Evolutionary conservation across 1,140 invertebrate species (phyloP), one percentile per base, ranked within the genome.

Genomic region (Gryon sp.): DNA sequence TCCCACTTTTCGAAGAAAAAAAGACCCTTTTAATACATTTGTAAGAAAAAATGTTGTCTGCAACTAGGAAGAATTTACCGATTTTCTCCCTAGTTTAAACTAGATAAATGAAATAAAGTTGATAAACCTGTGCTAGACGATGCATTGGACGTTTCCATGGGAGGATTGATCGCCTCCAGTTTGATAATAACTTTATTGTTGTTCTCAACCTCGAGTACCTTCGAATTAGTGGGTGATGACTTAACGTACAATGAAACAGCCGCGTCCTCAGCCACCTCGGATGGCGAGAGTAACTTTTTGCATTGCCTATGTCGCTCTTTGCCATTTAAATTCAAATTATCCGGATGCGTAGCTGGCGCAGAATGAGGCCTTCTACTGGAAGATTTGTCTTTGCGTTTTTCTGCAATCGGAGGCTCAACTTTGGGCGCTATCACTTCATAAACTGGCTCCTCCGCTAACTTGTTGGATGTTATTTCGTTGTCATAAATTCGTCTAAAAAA

Each of bases 211-310:
- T 87, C 86, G 14, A 88, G 59, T 0, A 87, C 80, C 43, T 66
- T 87, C 4, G 66, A 82, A 8, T 63, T 73, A 1, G 63, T 70
- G 0, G 69, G 15, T 0, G 80, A 66, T 15, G 80, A 66, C 5
- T 62, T 26, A 19, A 40, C 16, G 30, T 63, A 32, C 62, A 78
- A 57, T 76, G 69, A 81, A 15, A 70, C 80, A 30, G 76, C 80
- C 20, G 80, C 83, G 81, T 87, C 90, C 59, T 80, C 89, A 87
- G 59, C 90, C 63, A 87, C 89, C 76, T 60, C 80, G 0, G 84
- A 80, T 11, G 85, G 84, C 0, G 84, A 83, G 0, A 78, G 79
- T 2, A 81, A 66, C 43, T 86, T 85, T 50, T 82, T 81, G 18
- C 79, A 72, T 26, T 79, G 80, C 20, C 69, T 77, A 2, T 75